Evolutionary conservation across 2,113 vertebrate species (phyloP).

Genomic region (Lophura nycthemera): DNA sequence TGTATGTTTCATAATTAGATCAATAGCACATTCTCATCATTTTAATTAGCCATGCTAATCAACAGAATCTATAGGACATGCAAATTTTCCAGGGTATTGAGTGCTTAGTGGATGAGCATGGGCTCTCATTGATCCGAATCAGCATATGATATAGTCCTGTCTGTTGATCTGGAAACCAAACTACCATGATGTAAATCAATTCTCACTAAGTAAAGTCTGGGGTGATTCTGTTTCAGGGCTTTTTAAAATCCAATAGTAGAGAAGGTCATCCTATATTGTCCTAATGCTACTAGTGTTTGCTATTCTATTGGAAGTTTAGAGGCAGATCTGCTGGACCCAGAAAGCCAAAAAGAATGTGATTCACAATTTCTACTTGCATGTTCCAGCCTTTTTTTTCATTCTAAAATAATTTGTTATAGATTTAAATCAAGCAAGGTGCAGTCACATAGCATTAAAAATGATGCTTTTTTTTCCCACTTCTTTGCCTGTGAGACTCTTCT

Average conservation of each 20-base stretch:
- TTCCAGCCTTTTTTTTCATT: neutral
- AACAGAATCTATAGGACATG: slow-evolving; percentile 44
- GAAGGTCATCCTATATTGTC: slow-evolving; percentile 73
- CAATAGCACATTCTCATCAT: slow-evolving; percentile 30
- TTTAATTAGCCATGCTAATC: slow-evolving; percentile 60
- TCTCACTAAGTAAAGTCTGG: slow-evolving; percentile 58
- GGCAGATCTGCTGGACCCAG: neutral
- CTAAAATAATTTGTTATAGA: neutral
- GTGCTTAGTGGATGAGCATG: neutral
- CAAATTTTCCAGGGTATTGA: slow-evolving; percentile 39
- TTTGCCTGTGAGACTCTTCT: neutral
- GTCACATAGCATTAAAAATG: neutral
- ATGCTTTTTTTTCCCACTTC: neutral
- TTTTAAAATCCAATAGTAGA: slow-evolving; percentile 60
- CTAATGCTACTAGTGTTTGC: slow-evolving; percentile 34
- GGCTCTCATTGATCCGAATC: slow-evolving; percentile 64
- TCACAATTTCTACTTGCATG: neutral
- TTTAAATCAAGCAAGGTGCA: neutral
- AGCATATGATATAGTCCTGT: slow-evolving; percentile 48
- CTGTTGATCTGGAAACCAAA: slow-evolving; percentile 62
- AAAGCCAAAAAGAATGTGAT: neutral
- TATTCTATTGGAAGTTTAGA: slow-evolving; percentile 20
- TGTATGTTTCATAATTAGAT: slow-evolving; percentile 41
- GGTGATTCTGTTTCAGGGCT: slow-evolving; percentile 64
- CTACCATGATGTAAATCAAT: slow-evolving; percentile 69